These are phyloP conservation scores for Haliclona indistincta DNA, from an alignment of 37 sponge, comb jelly and placozoan genomes.

Conservation along the genomic window DNA sequence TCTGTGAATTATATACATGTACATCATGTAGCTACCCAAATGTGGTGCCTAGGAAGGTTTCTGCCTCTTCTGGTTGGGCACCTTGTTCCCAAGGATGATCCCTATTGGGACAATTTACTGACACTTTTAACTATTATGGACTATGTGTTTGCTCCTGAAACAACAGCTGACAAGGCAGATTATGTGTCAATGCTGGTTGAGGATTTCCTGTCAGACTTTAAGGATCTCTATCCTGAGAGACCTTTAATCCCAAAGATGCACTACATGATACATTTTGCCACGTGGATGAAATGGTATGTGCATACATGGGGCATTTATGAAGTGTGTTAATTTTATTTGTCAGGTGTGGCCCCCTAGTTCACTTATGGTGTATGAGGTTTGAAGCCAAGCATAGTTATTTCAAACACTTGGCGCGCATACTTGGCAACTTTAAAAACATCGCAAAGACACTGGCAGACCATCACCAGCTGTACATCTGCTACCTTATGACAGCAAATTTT, in stretches of 20 bases:
- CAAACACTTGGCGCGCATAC: conserved; percentile 23
- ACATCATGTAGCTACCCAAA: conserved; percentile 62
- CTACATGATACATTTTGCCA: conserved; percentile 6
- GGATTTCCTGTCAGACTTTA: conserved; percentile 27
- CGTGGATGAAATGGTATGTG: neutral
- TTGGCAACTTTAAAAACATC: conserved; percentile 41
- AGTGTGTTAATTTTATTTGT: too few species aligned
- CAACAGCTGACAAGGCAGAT: conserved; percentile 22
- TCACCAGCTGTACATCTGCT: conserved; percentile 50
- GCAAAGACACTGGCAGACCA: conserved; percentile 47
- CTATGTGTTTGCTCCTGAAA: conserved; percentile 49
- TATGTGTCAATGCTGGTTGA: conserved; percentile 19
- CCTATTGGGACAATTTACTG: conserved; percentile 50
- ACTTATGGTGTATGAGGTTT: conserved; percentile 71
- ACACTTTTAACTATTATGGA: conserved; percentile 56
- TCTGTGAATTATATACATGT: too few species aligned
- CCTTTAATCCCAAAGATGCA: conserved; percentile 5
- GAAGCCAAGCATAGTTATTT: conserved; percentile 68
- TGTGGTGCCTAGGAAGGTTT: conserved; percentile 66
- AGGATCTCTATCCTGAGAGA: neutral
- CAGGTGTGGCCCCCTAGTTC: conserved; percentile 61
- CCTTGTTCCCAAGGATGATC: conserved; percentile 35
- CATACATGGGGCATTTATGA: too few species aligned
- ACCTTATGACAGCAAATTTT: conserved; percentile 18
- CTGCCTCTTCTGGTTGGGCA: conserved; percentile 66